These are phyloP conservation scores for Corythaeola cristata DNA, from an alignment of 2,113 vertebrate species.

Conservation along the genomic window DNA sequence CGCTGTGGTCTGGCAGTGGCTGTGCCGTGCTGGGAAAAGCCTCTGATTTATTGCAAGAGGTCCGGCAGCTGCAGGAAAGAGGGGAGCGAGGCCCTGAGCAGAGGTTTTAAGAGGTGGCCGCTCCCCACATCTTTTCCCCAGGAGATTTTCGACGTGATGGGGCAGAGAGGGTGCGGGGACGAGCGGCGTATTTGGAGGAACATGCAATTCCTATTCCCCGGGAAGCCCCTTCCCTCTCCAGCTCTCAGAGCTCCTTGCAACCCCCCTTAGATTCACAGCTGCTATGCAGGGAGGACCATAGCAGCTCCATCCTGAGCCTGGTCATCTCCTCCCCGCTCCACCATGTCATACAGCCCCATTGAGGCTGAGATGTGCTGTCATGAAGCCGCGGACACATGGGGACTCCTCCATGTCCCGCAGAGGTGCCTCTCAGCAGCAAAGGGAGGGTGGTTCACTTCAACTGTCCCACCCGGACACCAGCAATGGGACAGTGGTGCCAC, in stretches of 20 bases:
- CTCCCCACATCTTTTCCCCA: not conserved
- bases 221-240: not conserved
- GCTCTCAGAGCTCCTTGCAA: not conserved
- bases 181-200: rapidly evolving
- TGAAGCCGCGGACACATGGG: rapidly evolving
- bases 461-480: not conserved
- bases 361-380: not conserved
- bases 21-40: not conserved
- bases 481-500: not conserved
- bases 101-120: not conserved
- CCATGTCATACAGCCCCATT: not conserved
- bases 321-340: not conserved
- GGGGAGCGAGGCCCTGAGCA: not conserved
- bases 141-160: not conserved
- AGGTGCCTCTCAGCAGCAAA: not conserved
- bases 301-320: not conserved
- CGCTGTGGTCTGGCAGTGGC: not conserved
- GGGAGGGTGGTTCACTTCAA: not conserved
- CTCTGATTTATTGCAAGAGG: not conserved
- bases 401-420: not conserved
- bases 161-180: not conserved
- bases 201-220: rapidly evolving
- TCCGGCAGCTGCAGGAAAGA: not conserved
- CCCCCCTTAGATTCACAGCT: not conserved
- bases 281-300: not conserved